Percentiles rank a stretch among this genome's conserved stretches.
Conservation (phyloP, 2,888 invertebrate species). For the Smittia sp. region DNA sequence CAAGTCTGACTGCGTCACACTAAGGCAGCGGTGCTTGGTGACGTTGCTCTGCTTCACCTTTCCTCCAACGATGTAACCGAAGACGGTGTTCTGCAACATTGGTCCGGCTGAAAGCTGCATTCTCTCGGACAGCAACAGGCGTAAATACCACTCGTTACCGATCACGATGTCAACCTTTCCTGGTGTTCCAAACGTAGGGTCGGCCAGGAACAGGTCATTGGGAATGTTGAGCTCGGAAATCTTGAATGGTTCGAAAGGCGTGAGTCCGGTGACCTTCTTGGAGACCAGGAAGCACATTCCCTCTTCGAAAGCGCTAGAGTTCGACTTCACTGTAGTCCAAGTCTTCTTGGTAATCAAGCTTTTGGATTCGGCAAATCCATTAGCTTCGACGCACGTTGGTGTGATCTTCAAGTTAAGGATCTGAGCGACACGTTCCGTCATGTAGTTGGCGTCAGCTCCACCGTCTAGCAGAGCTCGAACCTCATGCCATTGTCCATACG, state of each 20-base stretch:
- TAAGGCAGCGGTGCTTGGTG: not conserved
- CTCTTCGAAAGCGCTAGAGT: too few relatives aligned
- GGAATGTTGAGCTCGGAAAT: not conserved
- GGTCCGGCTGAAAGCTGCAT: not conserved
- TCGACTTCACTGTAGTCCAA: too few relatives aligned
- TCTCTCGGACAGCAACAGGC: not conserved
- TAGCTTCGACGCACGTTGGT: too few relatives aligned
- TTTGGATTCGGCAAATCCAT: not conserved
- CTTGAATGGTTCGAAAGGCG: not conserved
- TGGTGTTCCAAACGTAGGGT: not conserved
- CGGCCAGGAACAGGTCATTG: not conserved
- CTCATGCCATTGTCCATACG: not conserved
- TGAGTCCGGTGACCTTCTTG: not conserved
- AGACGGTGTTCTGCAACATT: not conserved
- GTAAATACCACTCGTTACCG: not conserved
- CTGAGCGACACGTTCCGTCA: not conserved
- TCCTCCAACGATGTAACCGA: constrained; percentile 12
- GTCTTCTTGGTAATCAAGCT: not conserved
- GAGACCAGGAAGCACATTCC: not conserved
- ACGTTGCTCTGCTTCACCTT: not conserved
- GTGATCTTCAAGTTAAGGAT: not conserved
- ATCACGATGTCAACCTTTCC: not conserved
- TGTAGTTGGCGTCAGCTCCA: not conserved
- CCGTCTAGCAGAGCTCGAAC: not conserved
- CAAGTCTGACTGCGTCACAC: not conserved